Base-by-base conservation (phyloP, 2,113 vertebrate species). In the Pithys albifrons region DNA sequence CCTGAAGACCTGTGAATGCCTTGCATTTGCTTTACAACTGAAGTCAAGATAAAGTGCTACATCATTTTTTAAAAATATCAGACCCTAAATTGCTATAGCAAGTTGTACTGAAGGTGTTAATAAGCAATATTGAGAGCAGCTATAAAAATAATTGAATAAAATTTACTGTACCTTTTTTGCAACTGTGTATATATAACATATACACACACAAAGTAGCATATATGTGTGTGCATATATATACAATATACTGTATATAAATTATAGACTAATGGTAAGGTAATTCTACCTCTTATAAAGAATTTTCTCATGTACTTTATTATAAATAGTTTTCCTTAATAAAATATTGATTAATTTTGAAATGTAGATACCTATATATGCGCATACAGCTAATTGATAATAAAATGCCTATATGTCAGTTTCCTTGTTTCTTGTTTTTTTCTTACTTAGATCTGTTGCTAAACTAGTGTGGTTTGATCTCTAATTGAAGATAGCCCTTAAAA, bases 261-360 rank as follows among this genome's bases (percentile, higher is more conserved):
- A 80, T 96, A 97, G 91, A 69, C 81, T 90, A 96, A 97, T 86
- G 88, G 91, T 96, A 97, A 96, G 97, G 91, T 97, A 97, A 97
- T 98, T 98, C 97, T 98, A 97, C 96, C 97, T 96, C 95, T 96
- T 93, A 97, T 45, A 96, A 97, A 98, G 74, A 96, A 89, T 81
- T 96, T 96, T 97, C 91, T 96, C 73, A 91, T 97, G 94, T 98
- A 97, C 96, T 97, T 98, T 97, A 95, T 96, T 98, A 98, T 96
- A 95, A 97, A 97, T 98, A 97, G 94, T 94, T 97, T 96, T 97
- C 80, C 82, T 81, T 97, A 75, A 78, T 89, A 88, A 96, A 95
- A 91, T 92, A 96, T 72, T 96, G 95, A 95, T 97, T 92, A 97
- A 98, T 97, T 97, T 97, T 98, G 45, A 96, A 96, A 95, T 97